phyloP scores from a whole-genome alignment of 2,888 invertebrate species.

The Epicampocera succincta region DNA sequence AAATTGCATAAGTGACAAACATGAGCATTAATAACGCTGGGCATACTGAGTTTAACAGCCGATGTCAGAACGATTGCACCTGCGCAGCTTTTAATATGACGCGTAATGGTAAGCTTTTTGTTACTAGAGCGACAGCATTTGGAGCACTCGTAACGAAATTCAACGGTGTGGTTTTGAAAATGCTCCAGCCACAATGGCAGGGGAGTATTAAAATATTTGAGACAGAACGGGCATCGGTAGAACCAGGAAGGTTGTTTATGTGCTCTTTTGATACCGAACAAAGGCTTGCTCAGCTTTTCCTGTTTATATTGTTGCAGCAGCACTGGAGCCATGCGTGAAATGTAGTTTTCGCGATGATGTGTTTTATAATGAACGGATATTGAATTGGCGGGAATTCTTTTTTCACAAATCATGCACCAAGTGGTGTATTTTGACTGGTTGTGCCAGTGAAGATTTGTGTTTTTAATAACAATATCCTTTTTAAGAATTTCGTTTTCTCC shows the following conservation, averaged over 20 bases:
- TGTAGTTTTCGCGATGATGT: conserved; percentile 75
- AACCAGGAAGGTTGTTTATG: conserved; percentile 58
- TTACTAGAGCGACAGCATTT: conserved; percentile 81
- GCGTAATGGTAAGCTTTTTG: background rate
- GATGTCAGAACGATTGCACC: conserved; percentile 57
- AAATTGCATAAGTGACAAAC: conserved; percentile 89
- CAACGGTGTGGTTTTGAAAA: conserved; percentile 89
- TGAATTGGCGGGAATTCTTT: conserved; percentile 24
- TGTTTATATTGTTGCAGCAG: conserved; percentile 72
- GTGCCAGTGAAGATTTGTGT: conserved; percentile 76
- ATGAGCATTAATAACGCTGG: conserved; percentile 81
- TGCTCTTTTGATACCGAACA: conserved; percentile 66
- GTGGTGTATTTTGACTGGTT: conserved; percentile 72
- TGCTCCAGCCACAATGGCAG: conserved; percentile 84
- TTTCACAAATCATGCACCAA: conserved; percentile 75
- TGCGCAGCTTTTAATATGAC: conserved; percentile 61
- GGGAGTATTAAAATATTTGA: conserved; percentile 69
- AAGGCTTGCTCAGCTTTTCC: conserved; percentile 62
- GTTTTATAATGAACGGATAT: conserved; percentile 79
- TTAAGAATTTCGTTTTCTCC: conserved; percentile 21
- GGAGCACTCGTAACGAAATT: conserved; percentile 86
- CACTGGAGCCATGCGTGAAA: conserved; percentile 75
- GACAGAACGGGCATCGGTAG: conserved; percentile 78
- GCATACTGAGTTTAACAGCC: conserved; percentile 27
- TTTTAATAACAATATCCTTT: conserved; percentile 61